Conservation (phyloP, 2,888 invertebrate genomes). For the Lamellibrachia columna region DNA sequence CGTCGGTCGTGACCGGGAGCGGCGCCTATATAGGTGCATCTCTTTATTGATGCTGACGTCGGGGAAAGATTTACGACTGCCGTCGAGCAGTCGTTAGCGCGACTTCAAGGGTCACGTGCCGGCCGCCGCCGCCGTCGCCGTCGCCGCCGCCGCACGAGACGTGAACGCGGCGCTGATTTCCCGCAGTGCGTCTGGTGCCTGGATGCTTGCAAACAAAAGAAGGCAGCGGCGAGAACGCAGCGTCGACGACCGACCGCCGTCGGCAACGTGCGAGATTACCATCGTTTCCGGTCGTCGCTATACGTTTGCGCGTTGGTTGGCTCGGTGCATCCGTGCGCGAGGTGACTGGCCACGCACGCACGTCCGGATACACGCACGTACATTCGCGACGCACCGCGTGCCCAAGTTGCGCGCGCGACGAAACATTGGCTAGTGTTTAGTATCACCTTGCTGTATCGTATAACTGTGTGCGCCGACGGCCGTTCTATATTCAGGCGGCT, state of each 20-base stretch:
- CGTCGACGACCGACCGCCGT: background rate
- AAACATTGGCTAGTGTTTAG: constrained; percentile 8
- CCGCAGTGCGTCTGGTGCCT: background rate
- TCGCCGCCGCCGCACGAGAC: background rate
- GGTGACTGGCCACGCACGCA: background rate
- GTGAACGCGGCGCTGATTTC: constrained; percentile 12
- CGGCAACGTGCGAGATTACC: background rate
- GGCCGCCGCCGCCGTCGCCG: background rate
- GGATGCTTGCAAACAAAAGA: background rate
- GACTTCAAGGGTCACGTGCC: background rate
- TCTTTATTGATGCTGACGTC: constrained; percentile 5
- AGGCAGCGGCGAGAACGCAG: background rate
- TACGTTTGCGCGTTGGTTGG: background rate
- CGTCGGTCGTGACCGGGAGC: background rate
- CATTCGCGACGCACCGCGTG: background rate
- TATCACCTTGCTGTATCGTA: background rate
- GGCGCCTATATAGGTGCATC: background rate
- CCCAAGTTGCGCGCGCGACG: constrained; percentile 4
- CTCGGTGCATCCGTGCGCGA: background rate
- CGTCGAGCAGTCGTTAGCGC: background rate
- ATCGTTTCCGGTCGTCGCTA: background rate
- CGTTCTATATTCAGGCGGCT: constrained; percentile 5
- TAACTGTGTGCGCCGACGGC: background rate
- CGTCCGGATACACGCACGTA: background rate
- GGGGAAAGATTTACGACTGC: background rate